Evolutionary conservation across 1,140 invertebrate genomes (phyloP).

Genomic region (Pantala flavescens): DNA sequence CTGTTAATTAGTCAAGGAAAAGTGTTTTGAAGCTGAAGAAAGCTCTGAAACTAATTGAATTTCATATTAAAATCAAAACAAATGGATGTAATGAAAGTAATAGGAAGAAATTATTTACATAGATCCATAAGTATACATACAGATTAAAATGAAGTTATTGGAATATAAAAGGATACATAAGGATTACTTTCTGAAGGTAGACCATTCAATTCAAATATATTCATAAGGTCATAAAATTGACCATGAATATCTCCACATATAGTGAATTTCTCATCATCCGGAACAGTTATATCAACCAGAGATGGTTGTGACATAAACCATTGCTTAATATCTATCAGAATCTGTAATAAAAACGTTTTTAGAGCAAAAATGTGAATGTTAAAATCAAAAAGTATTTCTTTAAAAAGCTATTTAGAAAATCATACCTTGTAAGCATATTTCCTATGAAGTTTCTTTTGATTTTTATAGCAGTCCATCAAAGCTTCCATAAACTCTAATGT

Average conservation of each 20-base stretch:
- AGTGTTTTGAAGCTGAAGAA: conserved; percentile 12
- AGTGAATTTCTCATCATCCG: conserved; percentile 87
- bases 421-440: conserved; percentile 94
- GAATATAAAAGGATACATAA: conserved; percentile 59
- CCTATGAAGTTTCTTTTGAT: conserved; percentile 86
- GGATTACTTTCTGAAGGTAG: conserved; percentile 90
- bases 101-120: too few relatives aligned
- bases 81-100: too few relatives aligned
- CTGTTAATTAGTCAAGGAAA: conserved; percentile 36
- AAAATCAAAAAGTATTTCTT: conserved; percentile 17
- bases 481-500: conserved; percentile 75
- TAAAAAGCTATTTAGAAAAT: background rate
- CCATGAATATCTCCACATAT: conserved; percentile 99
- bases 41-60: conserved; percentile 4
- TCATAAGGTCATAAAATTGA: conserved; percentile 96
- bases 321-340: conserved; percentile 80
- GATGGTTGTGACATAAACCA: conserved; percentile 77
- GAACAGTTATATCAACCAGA: conserved; percentile 80
- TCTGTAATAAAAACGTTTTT: conserved; percentile 46
- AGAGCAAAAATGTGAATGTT: background rate
- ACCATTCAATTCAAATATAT: conserved; percentile 96
- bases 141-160: background rate
- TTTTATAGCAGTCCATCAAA: conserved; percentile 82
- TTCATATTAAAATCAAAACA: too few relatives aligned
- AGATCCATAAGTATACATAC: background rate